A percentile compares a stretch with the other conserved stretches of the same genome.
Evolutionary conservation across 2,888 invertebrate genomes (phyloP).

Genomic region (Exocentrus adspersus): DNA sequence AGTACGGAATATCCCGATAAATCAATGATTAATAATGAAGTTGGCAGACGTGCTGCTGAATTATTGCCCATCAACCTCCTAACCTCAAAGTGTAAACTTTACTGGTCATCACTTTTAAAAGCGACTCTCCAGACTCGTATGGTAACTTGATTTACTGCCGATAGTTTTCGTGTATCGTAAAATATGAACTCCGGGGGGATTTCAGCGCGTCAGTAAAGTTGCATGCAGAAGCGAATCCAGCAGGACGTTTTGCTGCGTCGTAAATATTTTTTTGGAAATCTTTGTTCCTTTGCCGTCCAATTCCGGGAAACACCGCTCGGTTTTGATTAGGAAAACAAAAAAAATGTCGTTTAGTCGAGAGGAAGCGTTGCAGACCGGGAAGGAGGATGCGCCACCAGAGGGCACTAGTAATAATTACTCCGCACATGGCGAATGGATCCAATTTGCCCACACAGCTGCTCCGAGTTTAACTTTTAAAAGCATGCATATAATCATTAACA

Average conservation of each 20-base stretch:
- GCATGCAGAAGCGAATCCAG: too few species aligned
- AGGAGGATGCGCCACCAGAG: slow-evolving; percentile 57
- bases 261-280: too few species aligned
- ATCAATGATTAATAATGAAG: slow-evolving; percentile 58
- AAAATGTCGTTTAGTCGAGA: slow-evolving; percentile 46
- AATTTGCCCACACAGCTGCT: slow-evolving; percentile 47
- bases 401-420: slow-evolving; percentile 59
- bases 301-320: slow-evolving; percentile 43
- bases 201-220: background rate
- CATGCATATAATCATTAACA: slow-evolving; percentile 61
- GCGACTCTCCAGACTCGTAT: slow-evolving; percentile 41
- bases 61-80: slow-evolving; percentile 51
- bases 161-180: slow-evolving; percentile 35
- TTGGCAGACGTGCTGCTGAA: slow-evolving; percentile 50
- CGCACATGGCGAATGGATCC: slow-evolving; percentile 50
- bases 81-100: slow-evolving; percentile 53
- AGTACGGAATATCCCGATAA: slow-evolving; percentile 51
- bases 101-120: slow-evolving; percentile 55
- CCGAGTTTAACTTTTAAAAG: slow-evolving; percentile 58
- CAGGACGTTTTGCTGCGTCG: too few species aligned
- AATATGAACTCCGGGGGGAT: slow-evolving; percentile 34
- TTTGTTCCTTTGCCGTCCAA: slow-evolving; percentile 36
- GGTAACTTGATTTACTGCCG: slow-evolving; percentile 39
- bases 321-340: slow-evolving; percentile 49
- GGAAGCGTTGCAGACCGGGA: slow-evolving; percentile 41